Percentiles rank a stretch among this genome's conserved stretches.
Conservation (phyloP, 2,888 invertebrate genomes). For the Trileptium ribeirensis region DNA sequence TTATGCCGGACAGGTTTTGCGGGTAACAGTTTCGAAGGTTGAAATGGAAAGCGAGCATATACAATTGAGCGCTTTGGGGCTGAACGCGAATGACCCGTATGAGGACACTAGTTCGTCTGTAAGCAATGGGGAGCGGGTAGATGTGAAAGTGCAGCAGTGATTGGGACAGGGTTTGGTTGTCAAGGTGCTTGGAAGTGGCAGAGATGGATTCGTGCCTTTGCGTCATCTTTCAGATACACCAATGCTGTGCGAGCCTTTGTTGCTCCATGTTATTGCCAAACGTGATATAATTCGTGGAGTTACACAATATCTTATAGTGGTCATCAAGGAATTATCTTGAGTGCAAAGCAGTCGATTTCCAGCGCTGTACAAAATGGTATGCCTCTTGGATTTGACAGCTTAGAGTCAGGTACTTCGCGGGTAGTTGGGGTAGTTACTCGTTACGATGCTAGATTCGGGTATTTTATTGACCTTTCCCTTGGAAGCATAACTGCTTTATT, state of each 20-base stretch:
- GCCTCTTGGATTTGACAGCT: too few relatives aligned
- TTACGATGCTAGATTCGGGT: constrained; percentile 3
- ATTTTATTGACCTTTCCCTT: constrained; percentile 13
- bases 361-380: too few relatives aligned
- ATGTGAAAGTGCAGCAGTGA: too few relatives aligned
- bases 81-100: too few relatives aligned
- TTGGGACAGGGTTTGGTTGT: background rate
- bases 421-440: constrained; percentile 5
- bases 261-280: background rate
- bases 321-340: too few relatives aligned
- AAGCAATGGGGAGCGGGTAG: too few relatives aligned
- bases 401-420: background rate
- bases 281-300: background rate
- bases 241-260: background rate
- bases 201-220: background rate
- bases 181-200: background rate
- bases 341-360: too few relatives aligned
- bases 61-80: too few relatives aligned
- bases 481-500: background rate
- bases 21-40: background rate
- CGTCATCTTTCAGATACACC: background rate
- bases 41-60: background rate
- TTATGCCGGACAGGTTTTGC: constrained; percentile 8
- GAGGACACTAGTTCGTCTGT: too few relatives aligned
- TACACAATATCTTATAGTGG: background rate